phyloP scores from a whole-genome alignment of 1,140 invertebrate genomes.

The Vollenhovia emeryi region DNA sequence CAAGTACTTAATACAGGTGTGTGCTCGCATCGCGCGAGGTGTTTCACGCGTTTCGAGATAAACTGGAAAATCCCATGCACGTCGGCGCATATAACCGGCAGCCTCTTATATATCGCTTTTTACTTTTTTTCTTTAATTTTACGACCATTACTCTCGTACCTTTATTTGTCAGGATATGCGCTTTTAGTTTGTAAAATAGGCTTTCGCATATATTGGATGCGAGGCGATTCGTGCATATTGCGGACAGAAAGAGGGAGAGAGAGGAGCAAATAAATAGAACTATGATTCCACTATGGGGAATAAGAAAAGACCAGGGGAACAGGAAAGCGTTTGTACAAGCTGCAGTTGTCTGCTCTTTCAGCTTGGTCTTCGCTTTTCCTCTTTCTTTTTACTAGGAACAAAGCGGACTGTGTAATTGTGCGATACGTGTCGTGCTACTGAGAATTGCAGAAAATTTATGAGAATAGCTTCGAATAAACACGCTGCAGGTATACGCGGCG shows the following conservation, averaged over 20 bases:
- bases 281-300: constrained; percentile 6
- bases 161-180: neutral
- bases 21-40: neutral
- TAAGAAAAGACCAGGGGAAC: constrained; percentile 23
- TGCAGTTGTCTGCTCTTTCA: constrained; percentile 33
- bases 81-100: neutral
- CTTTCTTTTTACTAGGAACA: constrained; percentile 1
- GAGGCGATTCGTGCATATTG: constrained; percentile 1
- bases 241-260: neutral
- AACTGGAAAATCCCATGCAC: neutral
- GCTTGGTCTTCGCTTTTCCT: neutral
- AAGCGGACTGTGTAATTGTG: constrained; percentile 27
- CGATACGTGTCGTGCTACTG: constrained; percentile 14
- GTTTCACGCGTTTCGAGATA: neutral
- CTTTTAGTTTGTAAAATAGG: constrained; percentile 17
- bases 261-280: constrained; percentile 31
- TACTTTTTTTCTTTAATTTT: neutral
- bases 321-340: constrained; percentile 32
- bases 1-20: neutral
- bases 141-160: constrained; percentile 17
- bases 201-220: constrained; percentile 28
- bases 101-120: neutral
- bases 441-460: constrained; percentile 5
- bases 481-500: neutral
- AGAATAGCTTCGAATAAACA: neutral